Conservation (phyloP, 2,113 vertebrate species). For the Leiothrix lutea region DNA sequence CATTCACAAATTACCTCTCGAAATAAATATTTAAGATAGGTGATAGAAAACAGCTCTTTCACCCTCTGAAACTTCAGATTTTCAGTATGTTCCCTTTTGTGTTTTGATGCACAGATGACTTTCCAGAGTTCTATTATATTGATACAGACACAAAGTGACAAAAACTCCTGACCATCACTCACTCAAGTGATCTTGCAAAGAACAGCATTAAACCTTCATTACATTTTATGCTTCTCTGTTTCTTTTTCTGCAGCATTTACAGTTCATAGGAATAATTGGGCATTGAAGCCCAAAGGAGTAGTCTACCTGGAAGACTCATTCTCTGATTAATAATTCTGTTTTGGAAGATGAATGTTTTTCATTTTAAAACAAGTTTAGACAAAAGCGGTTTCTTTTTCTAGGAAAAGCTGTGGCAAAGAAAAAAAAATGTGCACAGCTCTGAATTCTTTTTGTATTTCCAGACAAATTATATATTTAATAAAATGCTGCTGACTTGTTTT, state of each 20-base stretch:
- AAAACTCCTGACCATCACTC: background rate
- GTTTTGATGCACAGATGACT: background rate
- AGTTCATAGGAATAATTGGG: background rate
- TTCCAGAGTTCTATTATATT: background rate
- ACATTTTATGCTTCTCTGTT: background rate
- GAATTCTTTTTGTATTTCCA: background rate
- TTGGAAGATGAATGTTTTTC: background rate
- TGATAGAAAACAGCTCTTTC: background rate
- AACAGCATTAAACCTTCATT: background rate
- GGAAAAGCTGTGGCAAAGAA: background rate
- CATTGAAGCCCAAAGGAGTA: background rate
- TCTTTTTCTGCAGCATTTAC: background rate
- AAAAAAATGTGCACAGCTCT: accelerated
- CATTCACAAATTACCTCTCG: background rate
- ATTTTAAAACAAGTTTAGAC: background rate
- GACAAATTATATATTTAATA: background rate
- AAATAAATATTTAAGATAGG: background rate
- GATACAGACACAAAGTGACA: background rate
- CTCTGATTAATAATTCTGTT: background rate
- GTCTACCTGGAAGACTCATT: background rate
- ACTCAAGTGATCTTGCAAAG: background rate
- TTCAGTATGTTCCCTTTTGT: background rate
- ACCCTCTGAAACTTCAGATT: background rate
- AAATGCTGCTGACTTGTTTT: background rate
- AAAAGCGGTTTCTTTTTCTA: background rate